These are phyloP conservation scores for Puma concolor DNA, from an alignment of 2,113 vertebrate genomes.

Conservation along the genomic window DNA sequence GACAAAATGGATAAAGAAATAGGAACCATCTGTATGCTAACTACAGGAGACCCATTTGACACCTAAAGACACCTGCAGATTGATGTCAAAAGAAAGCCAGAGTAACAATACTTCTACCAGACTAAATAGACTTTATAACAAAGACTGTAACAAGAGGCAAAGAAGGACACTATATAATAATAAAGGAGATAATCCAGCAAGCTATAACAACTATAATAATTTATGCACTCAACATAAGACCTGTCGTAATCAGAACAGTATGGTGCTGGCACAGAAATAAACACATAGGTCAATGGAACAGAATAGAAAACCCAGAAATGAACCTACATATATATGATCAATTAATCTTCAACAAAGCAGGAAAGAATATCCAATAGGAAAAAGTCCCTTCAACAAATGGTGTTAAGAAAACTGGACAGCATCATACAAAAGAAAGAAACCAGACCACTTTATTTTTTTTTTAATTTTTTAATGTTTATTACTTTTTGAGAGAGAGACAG, in stretches of 20 bases:
- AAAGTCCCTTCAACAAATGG: neutral
- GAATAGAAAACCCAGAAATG: neutral
- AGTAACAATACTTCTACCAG: neutral
- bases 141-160: neutral
- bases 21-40: neutral
- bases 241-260: neutral
- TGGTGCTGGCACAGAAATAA: neutral
- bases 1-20: neutral
- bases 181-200: neutral
- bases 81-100: neutral
- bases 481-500: too few relatives aligned
- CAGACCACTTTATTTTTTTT: neutral
- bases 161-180: neutral
- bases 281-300: neutral
- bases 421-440: neutral
- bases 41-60: neutral
- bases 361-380: neutral
- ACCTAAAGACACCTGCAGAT: neutral
- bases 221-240: neutral
- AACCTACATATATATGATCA: neutral
- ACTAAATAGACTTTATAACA: neutral
- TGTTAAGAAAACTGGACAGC: neutral
- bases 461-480: too few relatives aligned
- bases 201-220: neutral
- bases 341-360: neutral